Conservation (phyloP, 2,113 vertebrate genomes). For the Myiopsitta monachus region DNA sequence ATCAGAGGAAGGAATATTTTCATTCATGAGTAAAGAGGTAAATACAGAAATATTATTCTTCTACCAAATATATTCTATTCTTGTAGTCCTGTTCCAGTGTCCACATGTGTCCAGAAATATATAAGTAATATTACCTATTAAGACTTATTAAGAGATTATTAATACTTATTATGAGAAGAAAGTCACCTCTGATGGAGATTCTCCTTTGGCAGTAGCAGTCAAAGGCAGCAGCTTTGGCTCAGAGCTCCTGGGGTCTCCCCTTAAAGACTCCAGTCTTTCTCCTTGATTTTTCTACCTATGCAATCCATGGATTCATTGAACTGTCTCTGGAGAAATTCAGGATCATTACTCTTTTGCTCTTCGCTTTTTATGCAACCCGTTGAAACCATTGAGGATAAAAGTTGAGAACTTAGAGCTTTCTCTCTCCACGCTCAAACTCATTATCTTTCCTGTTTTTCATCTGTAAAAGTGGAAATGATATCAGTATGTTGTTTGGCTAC, state of each 20-base stretch:
- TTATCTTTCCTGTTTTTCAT: background rate
- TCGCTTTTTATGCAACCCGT: background rate
- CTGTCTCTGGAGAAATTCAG: background rate
- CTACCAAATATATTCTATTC: background rate
- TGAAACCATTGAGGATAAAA: background rate
- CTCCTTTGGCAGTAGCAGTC: background rate
- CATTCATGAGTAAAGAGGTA: constrained; percentile 75
- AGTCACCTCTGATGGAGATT: background rate
- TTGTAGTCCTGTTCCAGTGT: background rate
- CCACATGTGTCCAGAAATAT: background rate
- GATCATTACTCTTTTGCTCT: background rate
- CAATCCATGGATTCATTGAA: background rate
- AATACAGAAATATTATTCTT: background rate
- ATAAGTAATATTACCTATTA: background rate
- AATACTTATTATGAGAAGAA: too few species aligned
- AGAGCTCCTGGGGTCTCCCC: background rate
- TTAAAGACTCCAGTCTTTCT: background rate
- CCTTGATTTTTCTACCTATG: background rate
- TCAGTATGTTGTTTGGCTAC: background rate
- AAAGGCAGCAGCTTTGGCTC: background rate
- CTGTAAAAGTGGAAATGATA: background rate
- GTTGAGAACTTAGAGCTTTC: background rate
- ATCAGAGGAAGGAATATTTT: constrained; percentile 49
- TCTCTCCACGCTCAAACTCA: background rate
- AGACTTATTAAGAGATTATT: too few species aligned